Evolutionary conservation across 2,797 vertebrate genomes (phyloP).

Genomic region (Amblyopsis hoosieri): DNA sequence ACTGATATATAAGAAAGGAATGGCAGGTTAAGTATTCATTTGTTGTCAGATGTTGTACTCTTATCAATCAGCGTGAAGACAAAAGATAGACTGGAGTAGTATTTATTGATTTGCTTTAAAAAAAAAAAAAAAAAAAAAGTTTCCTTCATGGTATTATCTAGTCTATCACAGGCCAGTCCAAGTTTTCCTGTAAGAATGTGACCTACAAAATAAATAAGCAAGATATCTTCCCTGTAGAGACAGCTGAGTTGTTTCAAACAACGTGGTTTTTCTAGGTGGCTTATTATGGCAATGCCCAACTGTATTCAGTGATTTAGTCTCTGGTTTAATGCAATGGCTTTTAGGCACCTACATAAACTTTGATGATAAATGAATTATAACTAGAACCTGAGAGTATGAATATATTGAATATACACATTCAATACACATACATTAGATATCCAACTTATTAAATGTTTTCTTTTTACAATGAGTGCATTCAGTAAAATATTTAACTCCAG

Average conservation of each 20-base stretch:
- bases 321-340: constrained; percentile 55
- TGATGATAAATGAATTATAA: constrained; percentile 23
- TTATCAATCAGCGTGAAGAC: constrained; percentile 1
- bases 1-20: constrained; percentile 23
- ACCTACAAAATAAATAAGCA: constrained; percentile 67
- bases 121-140: constrained; percentile 51
- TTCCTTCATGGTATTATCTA: constrained; percentile 32
- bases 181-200: constrained; percentile 19
- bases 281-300: constrained; percentile 25
- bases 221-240: constrained; percentile 39
- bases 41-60: constrained; percentile 9
- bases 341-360: constrained; percentile 31
- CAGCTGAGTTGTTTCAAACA: constrained; percentile 20
- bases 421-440: constrained; percentile 9
- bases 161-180: constrained; percentile 44
- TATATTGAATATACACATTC: constrained; percentile 19
- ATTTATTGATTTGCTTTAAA: constrained; percentile 71
- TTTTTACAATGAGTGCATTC: too few species aligned
- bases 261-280: constrained; percentile 18
- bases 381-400: constrained; percentile 62
- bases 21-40: constrained; percentile 16
- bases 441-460: neutral
- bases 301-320: constrained; percentile 33
- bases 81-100: constrained; percentile 49
- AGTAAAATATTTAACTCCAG: too few species aligned